Base-by-base conservation (phyloP, 2,888 invertebrate species). In the Netelia inedita region DNA sequence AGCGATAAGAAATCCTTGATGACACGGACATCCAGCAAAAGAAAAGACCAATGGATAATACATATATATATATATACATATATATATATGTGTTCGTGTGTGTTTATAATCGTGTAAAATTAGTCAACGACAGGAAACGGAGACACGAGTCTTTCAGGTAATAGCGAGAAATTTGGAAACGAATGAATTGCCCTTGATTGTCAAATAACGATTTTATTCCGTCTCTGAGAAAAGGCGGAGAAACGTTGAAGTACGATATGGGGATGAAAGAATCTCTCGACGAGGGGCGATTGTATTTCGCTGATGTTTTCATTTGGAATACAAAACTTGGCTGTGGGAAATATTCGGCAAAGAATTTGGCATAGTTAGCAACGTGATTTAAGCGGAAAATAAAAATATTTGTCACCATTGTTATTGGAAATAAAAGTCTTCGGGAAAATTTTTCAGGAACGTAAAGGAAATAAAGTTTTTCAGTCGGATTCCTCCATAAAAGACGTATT, bases 1-100 rank as follows among this genome's bases (percentile, higher is more conserved):
- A 57, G 21, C 80, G 79, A 63, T 76, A 72, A 79, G 82, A 68
- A 76, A 82, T 57, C 16, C 2, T 43, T 63, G 76, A 68, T 79
- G 55, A 28, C 43, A 43, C 23, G 46, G 21, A n/a, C 43, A 63
- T 57, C 43, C 57, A 50, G 55, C 69, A 63, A 59, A 57, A 78
- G 63, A 73, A 28, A 46, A n/a, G 21, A 28, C 53, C 16, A 35
- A 57, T 6, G 6, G 5, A 35, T 35, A 35, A 35, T 35, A 35
- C 6, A 2, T 35, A 35, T 35, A 35, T 35, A 35, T 35, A 35
- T 35, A 28, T 28, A 28, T 28, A 28, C 1, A 28, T 28, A 28
- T 28, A 28, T 28, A 28, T 28, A 28, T 28, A 3, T 5, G 5
- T 28, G 5, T 28, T 3, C 28, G 28, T 28, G 28, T 5, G 28